Base-by-base conservation (phyloP, 2,113 vertebrate species). In the Ceyx margarethae region DNA sequence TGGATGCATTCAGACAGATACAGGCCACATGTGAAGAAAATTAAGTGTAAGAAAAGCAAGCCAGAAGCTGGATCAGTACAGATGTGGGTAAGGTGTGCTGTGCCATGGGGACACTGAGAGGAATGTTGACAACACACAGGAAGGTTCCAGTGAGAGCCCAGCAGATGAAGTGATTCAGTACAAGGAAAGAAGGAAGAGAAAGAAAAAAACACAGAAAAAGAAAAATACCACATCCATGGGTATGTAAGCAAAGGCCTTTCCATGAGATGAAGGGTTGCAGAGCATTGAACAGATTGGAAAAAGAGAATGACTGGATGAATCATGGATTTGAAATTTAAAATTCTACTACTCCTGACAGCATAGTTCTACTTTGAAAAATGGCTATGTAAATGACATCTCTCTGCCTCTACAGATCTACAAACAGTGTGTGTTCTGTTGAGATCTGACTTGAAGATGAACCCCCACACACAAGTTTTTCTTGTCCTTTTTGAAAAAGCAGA, bases 271-370 rank as follows among this genome's bases (percentile, higher is more conserved):
- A 79, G 17, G 11, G 19, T 8, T 93, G 51, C 42, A 91, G 13
- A 83, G 10, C 15, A 83, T 11, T 81, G 85, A 81, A 72, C 60
- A 85, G 66, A 91, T 15, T 86, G 76, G 65, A 71, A 83, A 83
- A 65, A 80, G 1, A 67, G 56, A 91, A 85, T 11, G 18, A 68
- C 35, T 72, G 48, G 11, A 72, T 89, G 53, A 81, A 90, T 84
- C 68, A 46, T 11, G 21, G 61, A 33, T 79, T 86, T 90, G 65
- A 85, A 93, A 91, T 93, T 78, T 88, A 31, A 86, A 86, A 81
- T 89, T 81, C 40, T 81, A 81, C 73, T 81, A 53, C 48, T 53
- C 37, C 48, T 75, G 58, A 86, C 86, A 90, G 33, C 15, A 45
- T 35, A 8, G 26, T 23, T 94, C 40, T 78, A 29, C 76, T 95